Base-by-base conservation (phyloP, 92 coral and sea anemone species). In the Heliopora coerulea region DNA sequence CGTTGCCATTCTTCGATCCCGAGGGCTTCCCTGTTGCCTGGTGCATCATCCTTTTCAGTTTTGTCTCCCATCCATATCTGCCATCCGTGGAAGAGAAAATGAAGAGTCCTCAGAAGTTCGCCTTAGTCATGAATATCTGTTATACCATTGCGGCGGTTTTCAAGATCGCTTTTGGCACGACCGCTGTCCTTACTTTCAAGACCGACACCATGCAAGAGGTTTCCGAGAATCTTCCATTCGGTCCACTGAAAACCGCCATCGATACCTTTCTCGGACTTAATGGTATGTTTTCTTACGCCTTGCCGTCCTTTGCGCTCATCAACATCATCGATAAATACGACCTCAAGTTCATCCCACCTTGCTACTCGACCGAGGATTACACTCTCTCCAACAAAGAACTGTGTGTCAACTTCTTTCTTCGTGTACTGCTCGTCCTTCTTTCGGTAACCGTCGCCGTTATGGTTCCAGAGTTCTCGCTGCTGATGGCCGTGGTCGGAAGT, bases 401-500 rank as follows among this genome's bases (percentile, higher is more conserved):
- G 35, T 59, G 60, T 34, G 72, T 84, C 44, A 84, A 90, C 23
- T 89, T 89, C 41, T 58, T 81, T 20, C 87, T 95, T 48, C 80
- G 99, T 46, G 75, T 89, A 21, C 33, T 90, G 68, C 89, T 95
- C 73, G 96, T 92, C 50, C 65, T 91, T 2, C 64, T 90, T 25
- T 85, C 91, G 4, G 91, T 87, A 10, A 33, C 74, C 17, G 63
- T 85, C 56, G 97, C 93, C 3, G 90, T 92, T 20, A 73, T 89
- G 25, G 70, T 92, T 18, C 97, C 97, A 12, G 96, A 89, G 85
- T 92, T 92, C 83, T 89, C 97, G 49, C 79, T 92, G 1, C 72
- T 92, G 10, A 92, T 92, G 97, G 97, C 97, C 8, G 83, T 92
- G 24, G 85, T 92, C 37, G 97, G 97, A 26, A 92, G 97, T 70